Evolutionary conservation across 2,888 invertebrate genomes (phyloP), one percentile per base, ranked within the genome.

Genomic region (Diarsia brunnea): DNA sequence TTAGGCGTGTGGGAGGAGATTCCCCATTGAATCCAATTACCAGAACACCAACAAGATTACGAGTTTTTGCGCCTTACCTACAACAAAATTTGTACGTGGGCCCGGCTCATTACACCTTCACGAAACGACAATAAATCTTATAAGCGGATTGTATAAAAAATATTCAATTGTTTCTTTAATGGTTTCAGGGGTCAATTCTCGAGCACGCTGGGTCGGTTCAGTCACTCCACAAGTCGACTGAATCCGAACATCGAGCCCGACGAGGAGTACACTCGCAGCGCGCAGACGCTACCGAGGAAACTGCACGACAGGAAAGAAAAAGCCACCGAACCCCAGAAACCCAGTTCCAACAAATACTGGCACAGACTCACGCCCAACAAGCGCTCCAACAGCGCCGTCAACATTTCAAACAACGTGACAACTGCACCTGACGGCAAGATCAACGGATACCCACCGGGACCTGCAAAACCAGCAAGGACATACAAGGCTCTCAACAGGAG

Each of bases 201-300:
- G 89, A 98, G 98, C 89, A 98, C 98, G 55, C 96, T 98, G 89
- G 98, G 98, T 79, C 97, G 98, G 85, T 98, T 98, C 95, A 98
- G 98, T 96, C 98, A 98, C 95, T 98, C 98, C 38, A 98, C 98
- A 67, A 97, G 98, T 92, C 97, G 98, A 79, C 94, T 98, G 88
- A 97, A 97, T 85, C 94, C 97, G 94, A 95, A 97, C 93, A 94
- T 93, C 93, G 95, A 95, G 85, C 88, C 93, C 7, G 95, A 96
- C 78, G 96, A 97, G 89, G 96, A 97, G 72, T 95, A 97, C 87
- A 95, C 97, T 78, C 95, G 98, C 73, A 97, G 97, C 86, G 97
- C 98, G 0, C 98, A 98, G 93, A 98, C 98, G 1, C 94, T 98
- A 84, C 98, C 98, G 7, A 97, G 98, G 27, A 97, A 97, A 90